Base-by-base conservation (phyloP, 2,113 vertebrate species). In the Murina feae region DNA sequence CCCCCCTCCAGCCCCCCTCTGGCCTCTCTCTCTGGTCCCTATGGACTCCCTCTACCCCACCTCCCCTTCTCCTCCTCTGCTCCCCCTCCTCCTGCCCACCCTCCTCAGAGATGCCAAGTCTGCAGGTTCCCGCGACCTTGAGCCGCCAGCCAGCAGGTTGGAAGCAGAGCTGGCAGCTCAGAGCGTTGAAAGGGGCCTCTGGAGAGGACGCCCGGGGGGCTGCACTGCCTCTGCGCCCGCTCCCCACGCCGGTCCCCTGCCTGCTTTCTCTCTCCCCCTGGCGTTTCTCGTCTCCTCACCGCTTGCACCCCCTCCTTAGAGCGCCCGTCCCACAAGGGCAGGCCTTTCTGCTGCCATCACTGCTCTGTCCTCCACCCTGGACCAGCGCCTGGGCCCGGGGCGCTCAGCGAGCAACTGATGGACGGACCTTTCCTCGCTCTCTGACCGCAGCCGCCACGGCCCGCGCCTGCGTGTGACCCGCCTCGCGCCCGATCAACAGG, bases 91-190 rank as follows among this genome's bases (percentile, higher is more conserved):
- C 90, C 91, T 86, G 91, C 93, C 95, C 95, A 86, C 95, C 81
- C 93, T 72, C 6, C 85, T 93, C n/a, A 1, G 32, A 94, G 21
- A 96, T 94, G 97, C 98, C 97, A 96, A 97, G 95, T 97, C 97
- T 88, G 97, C 98, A 98, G 96, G 97, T 98, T 97, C 97, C 91
- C 0, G 92, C 96, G 98, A 98, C 98, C 98, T 98, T 98, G 98
- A 95, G 23, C 72, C 71, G 81, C 63, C n/a, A n/a, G 44, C 44
- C 10, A 18, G 63, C 72, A 18, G 69, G 28, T 30, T 28, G 78
- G 37, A 42, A 75, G 86, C 42, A 21, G 83, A 80, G 74, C 75
- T 5, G 1, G 88, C 69, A 58, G 88, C 81, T 60, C 68, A 3
- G 49, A 81, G 95, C 91, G 80, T 10, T 37, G 80, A 17, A 51